Base-by-base conservation (phyloP, 2,888 invertebrate species). In the Lottia gigantea region DNA sequence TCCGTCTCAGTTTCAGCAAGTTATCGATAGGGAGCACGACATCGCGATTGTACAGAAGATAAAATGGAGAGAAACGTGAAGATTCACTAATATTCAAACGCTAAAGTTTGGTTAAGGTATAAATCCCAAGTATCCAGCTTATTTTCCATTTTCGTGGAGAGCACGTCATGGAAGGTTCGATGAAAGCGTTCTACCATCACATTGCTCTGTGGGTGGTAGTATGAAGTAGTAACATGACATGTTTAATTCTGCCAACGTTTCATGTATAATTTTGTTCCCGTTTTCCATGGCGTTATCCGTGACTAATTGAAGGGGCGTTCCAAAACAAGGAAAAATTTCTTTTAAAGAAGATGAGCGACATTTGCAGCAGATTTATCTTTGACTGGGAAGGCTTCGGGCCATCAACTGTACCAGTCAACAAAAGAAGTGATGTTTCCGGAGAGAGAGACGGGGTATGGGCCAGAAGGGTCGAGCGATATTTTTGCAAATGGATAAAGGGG, bases 291-390 rank as follows among this genome's bases (percentile, higher is more conserved):
- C 70, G 64, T 72, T 72, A n/a, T 72, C 72, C 16, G 70, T 68
- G 0, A 72, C 67, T 1, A 72, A 31, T 23, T 70, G 66, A 7
- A 73, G 62, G 1, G 68, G 66, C 62, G 64, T 72, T 0, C 70
- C 69, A 66, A 65, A 74, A 19, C 74, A 47, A 15, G 76, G 72
- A 23, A 75, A 71, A 49, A 76, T 72, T 46, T 76, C 73, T 40
- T 76, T 72, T 40, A 74, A 15, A 74, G n/a, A 19, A 76, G 47
- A 46, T 74, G 70, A 0, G 73, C 73, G 8, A 76, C 64, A 0
- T 64, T 75, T 1, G 73, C 71, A n/a, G 71, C 72, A 16, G 63
- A 47, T 49, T 74, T 72, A 63, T 74, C 72, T 16, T 66, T 68
- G 1, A 74, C 67, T 26, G 71, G 67, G 70, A 74, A 76, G 1